These are phyloP conservation scores for Cheilosia vulpina DNA, from an alignment of 2,888 invertebrate genomes.

Conservation along the genomic window DNA sequence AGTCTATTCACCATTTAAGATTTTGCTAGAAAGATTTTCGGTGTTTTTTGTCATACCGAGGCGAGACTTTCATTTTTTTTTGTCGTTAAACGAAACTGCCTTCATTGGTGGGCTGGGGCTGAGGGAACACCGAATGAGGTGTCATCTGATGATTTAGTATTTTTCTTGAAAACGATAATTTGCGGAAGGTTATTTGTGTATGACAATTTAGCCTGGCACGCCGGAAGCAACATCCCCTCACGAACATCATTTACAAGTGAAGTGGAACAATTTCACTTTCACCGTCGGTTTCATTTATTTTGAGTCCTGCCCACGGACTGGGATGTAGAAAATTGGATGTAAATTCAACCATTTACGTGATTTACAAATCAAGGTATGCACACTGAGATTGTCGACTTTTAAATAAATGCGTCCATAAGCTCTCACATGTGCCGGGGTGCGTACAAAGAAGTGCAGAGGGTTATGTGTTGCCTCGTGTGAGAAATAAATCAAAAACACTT, in stretches of 20 bases:
- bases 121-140: constrained; percentile 40
- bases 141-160: constrained; percentile 66
- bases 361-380: constrained; percentile 69
- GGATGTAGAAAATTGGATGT: constrained; percentile 54
- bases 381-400: constrained; percentile 49
- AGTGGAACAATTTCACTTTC: constrained; percentile 50
- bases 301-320: neutral
- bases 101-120: neutral
- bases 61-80: constrained; percentile 9
- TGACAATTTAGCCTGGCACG: constrained; percentile 32
- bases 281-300: constrained; percentile 55
- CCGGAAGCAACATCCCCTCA: constrained; percentile 10
- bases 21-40: constrained; percentile 37
- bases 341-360: constrained; percentile 71
- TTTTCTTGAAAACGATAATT: constrained; percentile 56
- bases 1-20: constrained; percentile 39
- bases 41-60: constrained; percentile 13
- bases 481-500: constrained; percentile 72
- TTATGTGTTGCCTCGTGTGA: constrained; percentile 56
- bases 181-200: constrained; percentile 58
- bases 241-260: constrained; percentile 37
- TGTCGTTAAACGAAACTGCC: neutral
- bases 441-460: neutral
- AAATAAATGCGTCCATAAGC: constrained; percentile 58
- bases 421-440: neutral